Evolutionary conservation across 2,888 invertebrate species (phyloP), one percentile per base, ranked within the genome.

Genomic region (Danaus chrysippus): DNA sequence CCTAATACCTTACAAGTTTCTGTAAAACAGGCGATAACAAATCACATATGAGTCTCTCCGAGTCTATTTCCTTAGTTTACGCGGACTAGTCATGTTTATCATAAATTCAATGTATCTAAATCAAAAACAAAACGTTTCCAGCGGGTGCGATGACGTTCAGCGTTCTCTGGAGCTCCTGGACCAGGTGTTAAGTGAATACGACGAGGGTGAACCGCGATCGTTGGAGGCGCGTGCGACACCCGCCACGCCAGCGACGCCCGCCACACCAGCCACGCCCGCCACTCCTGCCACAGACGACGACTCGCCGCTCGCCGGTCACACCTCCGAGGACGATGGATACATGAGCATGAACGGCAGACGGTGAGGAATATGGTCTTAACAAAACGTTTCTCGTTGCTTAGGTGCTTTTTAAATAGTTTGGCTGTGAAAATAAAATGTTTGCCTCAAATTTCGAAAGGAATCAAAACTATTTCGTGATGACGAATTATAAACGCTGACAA

Each of bases 291-390:
- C 91, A 73, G 92, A 92, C 84, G 95, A 95, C 91, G 95, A 95
- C 82, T 95, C 95, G 76, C 94, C 95, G 73, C 93, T 95, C 84
- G 94, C 93, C 76, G 95, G 95, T 73, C 96, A 96, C 84, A 96
- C 96, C 82, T 96, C 96, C 62, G 96, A 96, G 84, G 96, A 96
- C 93, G 96, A 96, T 93, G 96, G 96, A 84, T 96, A 96, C 91
- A 96, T 96, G 96, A 96, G 96, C 91, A 95, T 96, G 93, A 96
- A 96, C 93, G 96, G 96, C 74, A 93, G 96, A 83, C 94, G 93
- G 93, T 93, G 71, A 64, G 68, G 23, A 34, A 1, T 5, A 34
- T 34, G 23, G 8, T 34, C 3, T 15, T 8, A 17, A 56, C 15
- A n/a, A 10, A 54, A 15, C 11, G 17, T 49, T 49, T 3, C 11